A percentile compares a stretch with the other conserved stretches of the same genome.
phyloP scores from a whole-genome alignment of 2,113 vertebrate species.

The Benitochromis conjunctus region DNA sequence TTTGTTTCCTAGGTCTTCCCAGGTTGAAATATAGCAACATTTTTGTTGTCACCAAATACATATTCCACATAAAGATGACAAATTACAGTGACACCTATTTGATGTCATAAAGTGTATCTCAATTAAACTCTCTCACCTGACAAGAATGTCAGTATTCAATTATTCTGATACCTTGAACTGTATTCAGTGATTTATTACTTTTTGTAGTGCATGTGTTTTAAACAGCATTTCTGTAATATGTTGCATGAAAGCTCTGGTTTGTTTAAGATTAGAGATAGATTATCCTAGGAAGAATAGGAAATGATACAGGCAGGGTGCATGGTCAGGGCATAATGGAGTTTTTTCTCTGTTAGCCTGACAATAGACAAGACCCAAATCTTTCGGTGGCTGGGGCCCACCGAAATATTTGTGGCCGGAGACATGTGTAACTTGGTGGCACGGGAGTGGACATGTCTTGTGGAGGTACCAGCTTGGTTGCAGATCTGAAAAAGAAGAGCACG shows the following conservation, averaged over 20 bases:
- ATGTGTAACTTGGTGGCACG: not conserved
- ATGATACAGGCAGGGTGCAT: not conserved
- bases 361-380: not conserved
- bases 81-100: not conserved
- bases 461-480: not conserved
- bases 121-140: too few relatives aligned
- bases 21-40: not conserved
- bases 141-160: not conserved
- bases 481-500: not conserved
- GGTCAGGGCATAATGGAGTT: not conserved
- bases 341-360: not conserved
- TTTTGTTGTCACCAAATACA: not conserved
- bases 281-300: not conserved
- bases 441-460: not conserved
- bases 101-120: not conserved
- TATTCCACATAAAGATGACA: not conserved
- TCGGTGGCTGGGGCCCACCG: not conserved
- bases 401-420: not conserved
- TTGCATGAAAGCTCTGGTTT: not conserved
- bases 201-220: not conserved
- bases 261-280: not conserved
- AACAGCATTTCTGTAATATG: not conserved
- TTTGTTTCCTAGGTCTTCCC: not conserved
- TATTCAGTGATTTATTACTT: not conserved
- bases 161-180: not conserved